Conservation (phyloP, 2,888 invertebrate genomes). For the Polyommatus icarus region DNA sequence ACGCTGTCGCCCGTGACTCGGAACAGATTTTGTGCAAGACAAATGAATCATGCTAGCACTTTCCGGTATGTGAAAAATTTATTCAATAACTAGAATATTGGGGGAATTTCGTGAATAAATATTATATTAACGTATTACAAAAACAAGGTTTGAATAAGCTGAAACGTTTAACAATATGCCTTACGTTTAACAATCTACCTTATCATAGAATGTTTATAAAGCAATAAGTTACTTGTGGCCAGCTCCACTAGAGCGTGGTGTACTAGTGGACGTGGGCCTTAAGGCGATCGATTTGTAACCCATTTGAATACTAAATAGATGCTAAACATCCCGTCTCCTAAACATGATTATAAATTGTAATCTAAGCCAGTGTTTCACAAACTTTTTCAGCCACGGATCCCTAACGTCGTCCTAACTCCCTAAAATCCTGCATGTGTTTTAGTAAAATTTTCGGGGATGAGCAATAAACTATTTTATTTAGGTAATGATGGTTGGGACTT, state of each 20-base stretch:
- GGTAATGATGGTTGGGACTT: too few species aligned
- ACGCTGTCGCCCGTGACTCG: background rate
- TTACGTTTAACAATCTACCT: background rate
- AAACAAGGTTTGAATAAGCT: background rate
- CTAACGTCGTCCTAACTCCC: too few species aligned
- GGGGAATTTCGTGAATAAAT: background rate
- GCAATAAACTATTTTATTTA: too few species aligned
- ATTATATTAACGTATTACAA: background rate
- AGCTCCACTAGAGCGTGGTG: background rate
- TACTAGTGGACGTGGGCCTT: background rate
- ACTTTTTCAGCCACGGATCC: too few species aligned
- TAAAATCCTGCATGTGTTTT: too few species aligned
- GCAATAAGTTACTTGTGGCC: background rate
- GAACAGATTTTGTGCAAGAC: slow-evolving; percentile 5
- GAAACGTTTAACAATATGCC: background rate
- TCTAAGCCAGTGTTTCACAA: too few species aligned
- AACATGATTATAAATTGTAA: too few species aligned
- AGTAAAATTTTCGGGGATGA: too few species aligned
- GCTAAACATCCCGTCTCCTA: background rate
- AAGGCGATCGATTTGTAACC: slow-evolving; percentile 1
- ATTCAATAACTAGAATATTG: slow-evolving; percentile 7
- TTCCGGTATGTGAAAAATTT: slow-evolving; percentile 26
- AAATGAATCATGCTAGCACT: slow-evolving; percentile 18
- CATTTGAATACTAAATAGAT: background rate
- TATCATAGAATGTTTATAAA: background rate